Percentiles rank a stretch among this genome's conserved stretches.
Conservation (phyloP, 2,797 vertebrate species). For the Urocyon cinereoargenteus region DNA sequence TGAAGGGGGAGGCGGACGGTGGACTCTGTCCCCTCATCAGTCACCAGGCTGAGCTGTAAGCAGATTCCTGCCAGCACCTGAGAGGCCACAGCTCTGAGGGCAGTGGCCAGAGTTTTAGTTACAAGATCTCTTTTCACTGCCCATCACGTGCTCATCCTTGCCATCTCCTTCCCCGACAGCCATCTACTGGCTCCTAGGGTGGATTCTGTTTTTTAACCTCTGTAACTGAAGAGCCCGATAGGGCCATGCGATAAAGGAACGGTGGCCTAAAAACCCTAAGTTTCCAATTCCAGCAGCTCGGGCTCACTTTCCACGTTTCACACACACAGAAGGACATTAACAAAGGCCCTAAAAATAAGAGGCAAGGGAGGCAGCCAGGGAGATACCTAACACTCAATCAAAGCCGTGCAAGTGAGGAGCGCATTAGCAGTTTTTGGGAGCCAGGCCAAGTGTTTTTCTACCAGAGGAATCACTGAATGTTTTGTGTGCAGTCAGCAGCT, state of each 20-base stretch:
- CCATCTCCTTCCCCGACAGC: background rate
- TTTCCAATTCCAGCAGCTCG: constrained; percentile 73
- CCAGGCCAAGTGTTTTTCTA: constrained; percentile 32
- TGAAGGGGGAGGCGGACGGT: too few species aligned
- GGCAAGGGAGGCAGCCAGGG: constrained; percentile 69
- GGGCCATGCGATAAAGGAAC: constrained; percentile 56
- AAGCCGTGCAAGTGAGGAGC: constrained; percentile 66
- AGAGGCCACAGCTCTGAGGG: constrained; percentile 67
- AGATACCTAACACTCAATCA: constrained; percentile 86
- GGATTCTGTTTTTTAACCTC: constrained; percentile 59
- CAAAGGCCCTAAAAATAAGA: constrained; percentile 87
- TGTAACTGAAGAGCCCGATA: constrained; percentile 77
- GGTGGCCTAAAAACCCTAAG: constrained; percentile 76
- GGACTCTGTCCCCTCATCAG: background rate
- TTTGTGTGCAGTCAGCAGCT: background rate
- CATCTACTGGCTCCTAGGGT: background rate
- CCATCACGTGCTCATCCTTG: background rate
- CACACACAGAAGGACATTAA: constrained; percentile 82
- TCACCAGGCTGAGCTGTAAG: constrained; percentile 51
- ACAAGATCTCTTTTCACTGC: constrained; percentile 72
- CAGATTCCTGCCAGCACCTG: constrained; percentile 55
- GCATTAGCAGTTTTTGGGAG: constrained; percentile 60
- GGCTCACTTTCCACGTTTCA: constrained; percentile 84
- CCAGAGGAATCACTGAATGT: background rate
- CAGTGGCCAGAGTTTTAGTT: constrained; percentile 49